phyloP scores from a whole-genome alignment of 1,140 invertebrate species.

The Trichonephila inaurata region DNA sequence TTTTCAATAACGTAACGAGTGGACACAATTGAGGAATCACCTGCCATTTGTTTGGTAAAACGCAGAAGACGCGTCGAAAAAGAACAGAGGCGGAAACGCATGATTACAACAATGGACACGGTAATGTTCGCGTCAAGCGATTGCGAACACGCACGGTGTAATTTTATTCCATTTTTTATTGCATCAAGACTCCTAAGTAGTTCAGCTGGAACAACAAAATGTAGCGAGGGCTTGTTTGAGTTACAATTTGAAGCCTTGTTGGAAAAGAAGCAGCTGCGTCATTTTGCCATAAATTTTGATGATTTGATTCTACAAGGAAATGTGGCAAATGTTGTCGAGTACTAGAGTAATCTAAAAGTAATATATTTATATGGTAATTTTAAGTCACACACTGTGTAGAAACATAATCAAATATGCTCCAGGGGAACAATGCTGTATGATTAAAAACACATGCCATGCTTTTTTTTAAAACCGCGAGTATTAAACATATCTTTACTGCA shows the following conservation, averaged over 20 bases:
- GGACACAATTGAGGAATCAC: constrained; percentile 46
- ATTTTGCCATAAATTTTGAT: not conserved
- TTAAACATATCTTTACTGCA: too few species aligned
- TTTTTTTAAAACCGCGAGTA: too few species aligned
- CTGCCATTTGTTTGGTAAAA: constrained; percentile 49
- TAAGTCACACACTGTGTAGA: too few species aligned
- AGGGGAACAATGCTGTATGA: too few species aligned
- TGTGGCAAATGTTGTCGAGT: not conserved
- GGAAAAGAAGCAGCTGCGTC: not conserved
- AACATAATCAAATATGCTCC: too few species aligned
- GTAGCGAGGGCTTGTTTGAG: not conserved
- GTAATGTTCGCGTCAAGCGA: constrained; percentile 52
- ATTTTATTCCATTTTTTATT: not conserved
- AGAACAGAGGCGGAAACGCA: constrained; percentile 26
- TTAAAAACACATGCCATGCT: too few species aligned
- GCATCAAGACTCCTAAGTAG: not conserved
- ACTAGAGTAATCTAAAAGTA: too few species aligned
- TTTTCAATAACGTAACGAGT: constrained; percentile 55
- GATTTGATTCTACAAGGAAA: not conserved
- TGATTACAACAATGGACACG: not conserved
- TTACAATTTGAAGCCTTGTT: not conserved
- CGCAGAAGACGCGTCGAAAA: not conserved
- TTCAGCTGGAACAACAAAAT: constrained; percentile 59
- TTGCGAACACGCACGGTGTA: not conserved
- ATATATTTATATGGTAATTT: too few species aligned